Evolutionary conservation across 2,113 vertebrate genomes (phyloP).

Genomic region (Turdus rufiventris): DNA sequence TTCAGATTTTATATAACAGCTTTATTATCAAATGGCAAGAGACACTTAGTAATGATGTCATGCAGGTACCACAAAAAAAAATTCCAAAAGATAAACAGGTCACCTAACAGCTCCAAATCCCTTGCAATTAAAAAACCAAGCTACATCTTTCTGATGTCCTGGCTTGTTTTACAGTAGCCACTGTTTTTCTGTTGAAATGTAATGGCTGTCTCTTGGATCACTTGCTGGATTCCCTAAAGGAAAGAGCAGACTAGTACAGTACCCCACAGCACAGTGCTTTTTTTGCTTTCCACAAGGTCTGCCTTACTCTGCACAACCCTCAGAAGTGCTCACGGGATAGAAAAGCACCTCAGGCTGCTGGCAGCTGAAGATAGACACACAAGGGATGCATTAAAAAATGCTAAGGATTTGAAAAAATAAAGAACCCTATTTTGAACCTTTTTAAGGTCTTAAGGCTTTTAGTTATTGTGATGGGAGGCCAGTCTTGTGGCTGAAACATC

Average conservation of each 20-base stretch:
- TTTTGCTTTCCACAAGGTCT: neutral
- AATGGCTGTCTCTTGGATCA: neutral
- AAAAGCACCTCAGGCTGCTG: neutral
- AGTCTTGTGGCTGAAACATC: neutral
- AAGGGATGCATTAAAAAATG: neutral
- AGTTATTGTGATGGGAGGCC: neutral
- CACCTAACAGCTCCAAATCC: neutral
- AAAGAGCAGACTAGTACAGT: neutral
- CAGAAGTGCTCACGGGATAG: neutral
- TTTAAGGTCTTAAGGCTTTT: constrained; percentile 22
- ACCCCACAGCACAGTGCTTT: neutral
- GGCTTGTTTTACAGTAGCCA: neutral
- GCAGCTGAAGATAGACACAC: neutral
- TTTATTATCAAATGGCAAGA: constrained; percentile 56
- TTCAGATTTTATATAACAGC: neutral
- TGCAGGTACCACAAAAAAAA: neutral
- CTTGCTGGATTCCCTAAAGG: neutral
- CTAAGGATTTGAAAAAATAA: neutral
- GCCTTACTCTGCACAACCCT: neutral
- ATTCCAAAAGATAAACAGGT: neutral
- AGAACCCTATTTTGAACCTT: neutral
- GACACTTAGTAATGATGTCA: neutral
- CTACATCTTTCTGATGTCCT: neutral
- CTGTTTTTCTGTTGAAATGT: neutral
- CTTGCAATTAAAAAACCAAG: neutral